Base-by-base conservation (phyloP, 2,797 vertebrate species). In the Florisuga fusca region DNA sequence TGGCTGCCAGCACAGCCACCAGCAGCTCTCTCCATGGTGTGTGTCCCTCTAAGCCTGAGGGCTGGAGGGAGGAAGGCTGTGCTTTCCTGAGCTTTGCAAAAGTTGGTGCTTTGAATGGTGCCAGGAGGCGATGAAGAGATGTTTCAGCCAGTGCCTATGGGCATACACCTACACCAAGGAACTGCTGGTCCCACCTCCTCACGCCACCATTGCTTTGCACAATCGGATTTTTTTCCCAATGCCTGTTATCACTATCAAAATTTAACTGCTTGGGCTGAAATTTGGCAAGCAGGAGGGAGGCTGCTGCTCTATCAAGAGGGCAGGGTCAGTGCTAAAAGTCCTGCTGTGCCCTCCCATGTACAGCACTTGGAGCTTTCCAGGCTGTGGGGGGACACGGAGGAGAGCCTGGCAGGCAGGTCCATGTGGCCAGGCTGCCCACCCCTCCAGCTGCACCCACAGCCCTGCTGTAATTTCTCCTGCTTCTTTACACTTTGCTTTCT, bases 1-100 rank as follows among this genome's bases (percentile, higher is more conserved):
- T 0, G 0, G 26, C 23, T 50, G 27, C 51, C 1, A 1, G 13
- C 46, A 9, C 0, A 36, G 58, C 12, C 48, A 55, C 7, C 69
- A 43, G 61, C 80, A 80, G 48, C 25, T 77, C 33, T n/a, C 22
- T 51, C 10, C 26, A 13, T 16, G 23, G 43, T 38, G 23, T 0
- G 8, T 15, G 15, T 43, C 26, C 10, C 55, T n/a, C 71, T 66
- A 45, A 86, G n/a, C 29, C 62, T 41, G 53, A 48, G 13, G 77
- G 55, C 38, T 15, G 41, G 21, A 29, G 3, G 5, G 34, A 62
- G 33, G 27, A 13, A 29, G 19, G 41, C 50, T 81, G 50, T 0
- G 0, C 12, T 23, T 29, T 16, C 17, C 45, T 41, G 36, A 75
- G 45, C 73, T 64, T 59, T 83, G 54, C 45, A 23, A 1, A 54